Conservation (phyloP, 1,140 invertebrate species). For the Harpegnathos saltator region DNA sequence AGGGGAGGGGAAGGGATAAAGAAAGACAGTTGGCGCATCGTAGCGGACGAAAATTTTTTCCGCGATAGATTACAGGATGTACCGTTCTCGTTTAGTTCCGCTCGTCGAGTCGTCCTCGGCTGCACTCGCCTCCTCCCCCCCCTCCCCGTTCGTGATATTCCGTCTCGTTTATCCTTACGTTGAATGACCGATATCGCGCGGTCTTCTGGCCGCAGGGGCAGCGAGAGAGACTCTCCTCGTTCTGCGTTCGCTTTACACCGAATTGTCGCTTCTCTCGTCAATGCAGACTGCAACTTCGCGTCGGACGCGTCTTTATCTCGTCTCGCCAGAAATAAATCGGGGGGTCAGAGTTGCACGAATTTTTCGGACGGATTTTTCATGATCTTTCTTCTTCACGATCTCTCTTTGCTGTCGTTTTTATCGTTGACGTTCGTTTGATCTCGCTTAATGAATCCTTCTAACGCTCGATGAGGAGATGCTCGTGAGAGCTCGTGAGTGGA, state of each 20-base stretch:
- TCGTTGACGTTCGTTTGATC: too few relatives aligned
- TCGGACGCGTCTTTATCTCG: not conserved
- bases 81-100: constrained; percentile 73
- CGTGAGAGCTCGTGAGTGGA: too few relatives aligned
- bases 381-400: too few relatives aligned
- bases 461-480: not conserved
- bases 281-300: not conserved
- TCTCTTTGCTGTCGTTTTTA: too few relatives aligned
- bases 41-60: constrained; percentile 57
- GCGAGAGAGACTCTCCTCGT: not conserved
- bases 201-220: not conserved
- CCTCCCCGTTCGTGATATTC: constrained; percentile 63
- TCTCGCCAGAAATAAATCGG: not conserved
- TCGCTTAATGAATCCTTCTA: too few relatives aligned
- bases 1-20: too few relatives aligned
- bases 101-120: constrained; percentile 59
- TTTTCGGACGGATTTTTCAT: too few relatives aligned
- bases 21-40: constrained; percentile 21
- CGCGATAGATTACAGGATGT: constrained; percentile 67
- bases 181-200: constrained; percentile 50
- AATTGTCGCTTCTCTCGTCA: not conserved
- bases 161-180: constrained; percentile 52
- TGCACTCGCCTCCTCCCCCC: too few relatives aligned
- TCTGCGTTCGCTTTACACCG: not conserved
- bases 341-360: too few relatives aligned